A percentile compares a stretch with the other conserved stretches of the same genome.
Conservation (phyloP, 2,888 invertebrate species). For the Coelinius sp. region DNA sequence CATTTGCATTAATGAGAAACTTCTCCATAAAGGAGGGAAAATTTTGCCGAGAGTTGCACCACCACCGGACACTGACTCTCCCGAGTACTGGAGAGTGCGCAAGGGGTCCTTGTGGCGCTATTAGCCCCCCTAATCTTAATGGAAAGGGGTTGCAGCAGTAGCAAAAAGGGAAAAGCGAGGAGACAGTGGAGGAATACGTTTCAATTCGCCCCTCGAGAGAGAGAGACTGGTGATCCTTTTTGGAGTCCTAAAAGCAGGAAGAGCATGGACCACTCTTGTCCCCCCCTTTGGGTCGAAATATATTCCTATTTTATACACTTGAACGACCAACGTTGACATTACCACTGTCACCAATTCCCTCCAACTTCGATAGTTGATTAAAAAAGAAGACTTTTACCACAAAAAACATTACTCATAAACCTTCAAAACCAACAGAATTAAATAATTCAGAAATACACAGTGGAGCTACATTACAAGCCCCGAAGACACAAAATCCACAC, state of each 20-base stretch:
- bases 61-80: conserved; percentile 8
- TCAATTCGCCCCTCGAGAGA: conserved; percentile 45
- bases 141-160: conserved; percentile 50
- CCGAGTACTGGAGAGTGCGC: background rate
- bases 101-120: conserved; percentile 37
- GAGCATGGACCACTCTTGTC: conserved; percentile 7
- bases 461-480: background rate
- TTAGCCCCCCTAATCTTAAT: conserved; percentile 54
- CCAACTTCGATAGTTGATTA: too few species aligned
- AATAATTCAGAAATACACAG: background rate
- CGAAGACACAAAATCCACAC: background rate
- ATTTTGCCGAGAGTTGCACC: background rate
- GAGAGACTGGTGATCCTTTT: conserved; percentile 45
- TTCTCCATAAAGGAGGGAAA: background rate
- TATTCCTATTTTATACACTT: background rate
- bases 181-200: conserved; percentile 46
- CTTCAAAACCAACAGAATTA: background rate
- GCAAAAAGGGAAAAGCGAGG: conserved; percentile 40
- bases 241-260: conserved; percentile 47
- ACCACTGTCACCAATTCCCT: background rate
- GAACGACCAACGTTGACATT: background rate
- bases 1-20: background rate
- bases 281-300: background rate
- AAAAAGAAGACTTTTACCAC: background rate
- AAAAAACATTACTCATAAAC: background rate